Percentiles rank a stretch among this genome's conserved stretches.
These are phyloP conservation scores for Harmothoe impar DNA, from an alignment of 2,888 invertebrate species.

Conservation along the genomic window DNA sequence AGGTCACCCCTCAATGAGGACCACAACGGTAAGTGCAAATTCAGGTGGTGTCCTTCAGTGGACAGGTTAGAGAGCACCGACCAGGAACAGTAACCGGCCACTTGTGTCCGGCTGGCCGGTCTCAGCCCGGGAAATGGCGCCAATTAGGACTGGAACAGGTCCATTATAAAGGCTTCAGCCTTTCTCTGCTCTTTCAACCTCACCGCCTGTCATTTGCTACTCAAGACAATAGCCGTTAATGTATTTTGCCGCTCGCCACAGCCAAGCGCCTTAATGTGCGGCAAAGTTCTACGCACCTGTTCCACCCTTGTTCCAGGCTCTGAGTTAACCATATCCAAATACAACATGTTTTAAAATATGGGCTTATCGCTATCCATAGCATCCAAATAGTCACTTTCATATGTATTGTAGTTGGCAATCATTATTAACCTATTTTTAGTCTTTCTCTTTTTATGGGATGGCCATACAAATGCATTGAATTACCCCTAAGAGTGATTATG, in stretches of 20 bases:
- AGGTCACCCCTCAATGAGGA: not conserved
- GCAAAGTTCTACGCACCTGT: not conserved
- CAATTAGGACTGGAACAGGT: conserved; percentile 33
- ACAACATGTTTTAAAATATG: too few species aligned
- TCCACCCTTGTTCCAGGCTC: not conserved
- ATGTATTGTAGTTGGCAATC: too few species aligned
- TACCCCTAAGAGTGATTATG: too few species aligned
- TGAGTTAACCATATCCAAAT: too few species aligned
- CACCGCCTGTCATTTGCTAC: conserved; percentile 38
- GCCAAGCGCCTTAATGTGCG: not conserved
- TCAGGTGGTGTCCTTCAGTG: not conserved
- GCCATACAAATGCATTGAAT: too few species aligned
- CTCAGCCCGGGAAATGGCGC: conserved; percentile 35
- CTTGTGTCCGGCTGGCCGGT: conserved; percentile 20
- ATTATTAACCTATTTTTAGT: too few species aligned
- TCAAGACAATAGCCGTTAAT: conserved; percentile 47
- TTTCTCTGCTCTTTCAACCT: conserved; percentile 38
- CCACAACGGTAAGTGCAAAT: not conserved
- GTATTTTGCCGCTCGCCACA: not conserved
- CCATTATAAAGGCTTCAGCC: conserved; percentile 52
- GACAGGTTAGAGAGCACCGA: conserved; percentile 3
- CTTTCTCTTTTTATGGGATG: too few species aligned
- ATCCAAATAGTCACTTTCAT: too few species aligned
- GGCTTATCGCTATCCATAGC: too few species aligned
- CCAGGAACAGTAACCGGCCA: conserved; percentile 47